phyloP scores from a whole-genome alignment of 1,140 invertebrate species.

The Micrasema minimum region DNA sequence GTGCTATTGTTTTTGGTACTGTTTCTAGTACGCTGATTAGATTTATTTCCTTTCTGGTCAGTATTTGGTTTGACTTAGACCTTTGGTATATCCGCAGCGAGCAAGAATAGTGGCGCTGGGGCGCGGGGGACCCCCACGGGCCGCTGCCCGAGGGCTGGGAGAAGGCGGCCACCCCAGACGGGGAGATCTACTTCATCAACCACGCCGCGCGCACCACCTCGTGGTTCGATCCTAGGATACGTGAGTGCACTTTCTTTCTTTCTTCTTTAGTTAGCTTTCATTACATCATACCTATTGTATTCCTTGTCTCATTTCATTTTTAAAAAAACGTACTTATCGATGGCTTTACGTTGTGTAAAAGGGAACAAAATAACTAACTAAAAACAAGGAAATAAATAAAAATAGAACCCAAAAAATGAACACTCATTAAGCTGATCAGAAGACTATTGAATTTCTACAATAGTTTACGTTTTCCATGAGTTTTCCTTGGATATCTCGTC shows the following conservation, averaged over 20 bases:
- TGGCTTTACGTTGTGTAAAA: too few species aligned
- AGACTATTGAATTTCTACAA: too few species aligned
- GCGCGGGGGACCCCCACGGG: slow-evolving; percentile 69
- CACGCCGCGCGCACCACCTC: slow-evolving; percentile 93
- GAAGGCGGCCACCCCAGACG: slow-evolving; percentile 90
- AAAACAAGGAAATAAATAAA: too few species aligned
- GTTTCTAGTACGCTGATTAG: neutral
- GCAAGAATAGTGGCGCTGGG: slow-evolving; percentile 43
- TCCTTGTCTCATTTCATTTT: neutral
- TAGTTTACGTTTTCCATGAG: too few species aligned
- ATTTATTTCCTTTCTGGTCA: neutral
- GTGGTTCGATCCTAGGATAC: slow-evolving; percentile 97
- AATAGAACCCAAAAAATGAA: too few species aligned
- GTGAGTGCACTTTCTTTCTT: slow-evolving; percentile 71
- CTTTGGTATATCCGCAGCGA: slow-evolving; percentile 45
- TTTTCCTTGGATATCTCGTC: too few species aligned
- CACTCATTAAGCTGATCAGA: too few species aligned
- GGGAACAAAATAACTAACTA: too few species aligned
- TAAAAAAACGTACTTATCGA: too few species aligned
- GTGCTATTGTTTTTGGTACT: neutral
- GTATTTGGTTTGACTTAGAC: slow-evolving; percentile 15
- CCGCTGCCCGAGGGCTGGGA: slow-evolving; percentile 96
- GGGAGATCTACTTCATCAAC: slow-evolving; percentile 98
- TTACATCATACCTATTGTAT: neutral
- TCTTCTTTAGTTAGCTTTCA: slow-evolving; percentile 6